These are phyloP conservation scores for Microcebus tavaratra DNA, from an alignment of 2,113 vertebrate genomes.

Conservation along the genomic window DNA sequence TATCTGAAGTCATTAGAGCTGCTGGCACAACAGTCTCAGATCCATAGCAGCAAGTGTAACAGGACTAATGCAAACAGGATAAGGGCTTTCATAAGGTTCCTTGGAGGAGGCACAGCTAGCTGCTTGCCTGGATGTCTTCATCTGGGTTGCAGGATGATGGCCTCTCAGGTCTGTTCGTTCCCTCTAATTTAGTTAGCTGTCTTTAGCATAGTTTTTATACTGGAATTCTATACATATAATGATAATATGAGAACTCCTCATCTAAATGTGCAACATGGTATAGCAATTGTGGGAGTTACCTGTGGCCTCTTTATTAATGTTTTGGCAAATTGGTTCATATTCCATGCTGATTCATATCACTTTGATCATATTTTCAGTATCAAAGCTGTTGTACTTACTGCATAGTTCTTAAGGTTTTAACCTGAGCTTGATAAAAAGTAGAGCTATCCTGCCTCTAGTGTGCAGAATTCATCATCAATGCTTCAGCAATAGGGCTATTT, in stretches of 20 bases:
- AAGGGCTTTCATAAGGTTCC: not conserved
- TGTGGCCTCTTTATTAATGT: not conserved
- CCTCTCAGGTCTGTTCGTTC: not conserved
- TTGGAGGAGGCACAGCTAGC: not conserved
- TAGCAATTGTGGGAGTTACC: too few species aligned
- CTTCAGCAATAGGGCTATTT: not conserved
- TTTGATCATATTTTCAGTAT: not conserved
- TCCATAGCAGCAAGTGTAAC: not conserved
- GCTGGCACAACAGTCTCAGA: not conserved
- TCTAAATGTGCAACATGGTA: fast-evolving
- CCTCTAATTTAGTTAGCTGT: not conserved
- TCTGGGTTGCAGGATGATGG: not conserved
- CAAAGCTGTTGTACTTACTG: not conserved
- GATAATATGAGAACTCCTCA: not conserved
- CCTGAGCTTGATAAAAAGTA: not conserved
- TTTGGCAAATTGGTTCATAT: not conserved
- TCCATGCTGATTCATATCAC: not conserved
- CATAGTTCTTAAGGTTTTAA: not conserved
- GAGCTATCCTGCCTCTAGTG: not conserved
- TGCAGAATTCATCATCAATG: not conserved
- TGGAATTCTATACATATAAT: not conserved
- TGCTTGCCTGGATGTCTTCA: not conserved
- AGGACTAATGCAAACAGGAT: not conserved
- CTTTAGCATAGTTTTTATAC: not conserved
- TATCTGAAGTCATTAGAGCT: not conserved